phyloP scores from a whole-genome alignment of 2,888 invertebrate genomes.

The Sphecodes monilicornis region DNA sequence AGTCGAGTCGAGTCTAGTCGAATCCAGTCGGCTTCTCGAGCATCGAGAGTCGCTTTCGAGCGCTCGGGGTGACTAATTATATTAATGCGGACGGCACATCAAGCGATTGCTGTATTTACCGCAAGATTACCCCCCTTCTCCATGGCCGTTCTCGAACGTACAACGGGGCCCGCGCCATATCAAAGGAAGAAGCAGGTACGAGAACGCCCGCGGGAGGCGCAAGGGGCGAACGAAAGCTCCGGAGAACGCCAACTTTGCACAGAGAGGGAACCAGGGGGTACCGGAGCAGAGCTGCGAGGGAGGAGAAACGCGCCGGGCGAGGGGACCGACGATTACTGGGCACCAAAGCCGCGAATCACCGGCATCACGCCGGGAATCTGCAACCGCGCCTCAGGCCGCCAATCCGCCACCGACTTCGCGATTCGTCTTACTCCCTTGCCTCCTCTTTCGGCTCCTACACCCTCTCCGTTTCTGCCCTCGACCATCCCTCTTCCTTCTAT shows the following conservation, averaged over 20 bases:
- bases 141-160: slow-evolving; percentile 46
- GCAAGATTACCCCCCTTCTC: slow-evolving; percentile 77
- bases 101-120: slow-evolving; percentile 84
- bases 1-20: slow-evolving; percentile 25
- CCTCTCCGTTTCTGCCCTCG: slow-evolving; percentile 35
- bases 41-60: slow-evolving; percentile 61
- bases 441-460: slow-evolving; percentile 42
- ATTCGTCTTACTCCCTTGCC: slow-evolving; percentile 56
- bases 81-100: slow-evolving; percentile 83
- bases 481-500: slow-evolving; percentile 34
- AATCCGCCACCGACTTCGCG: slow-evolving; percentile 81
- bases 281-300: slow-evolving; percentile 65
- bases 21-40: slow-evolving; percentile 35
- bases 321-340: slow-evolving; percentile 82
- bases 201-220: slow-evolving; percentile 52
- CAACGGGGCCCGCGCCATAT: slow-evolving; percentile 72
- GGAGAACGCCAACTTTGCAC: slow-evolving; percentile 34
- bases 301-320: slow-evolving; percentile 80
- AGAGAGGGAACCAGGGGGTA: slow-evolving; percentile 6
- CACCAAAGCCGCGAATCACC: slow-evolving; percentile 83
- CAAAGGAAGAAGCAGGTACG: slow-evolving; percentile 69
- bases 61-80: slow-evolving; percentile 84
- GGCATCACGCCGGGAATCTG: slow-evolving; percentile 84
- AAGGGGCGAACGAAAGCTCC: slow-evolving; percentile 42
- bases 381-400: slow-evolving; percentile 84